Conservation (phyloP, 2,113 vertebrate species). For the Camarhynchus parvulus region DNA sequence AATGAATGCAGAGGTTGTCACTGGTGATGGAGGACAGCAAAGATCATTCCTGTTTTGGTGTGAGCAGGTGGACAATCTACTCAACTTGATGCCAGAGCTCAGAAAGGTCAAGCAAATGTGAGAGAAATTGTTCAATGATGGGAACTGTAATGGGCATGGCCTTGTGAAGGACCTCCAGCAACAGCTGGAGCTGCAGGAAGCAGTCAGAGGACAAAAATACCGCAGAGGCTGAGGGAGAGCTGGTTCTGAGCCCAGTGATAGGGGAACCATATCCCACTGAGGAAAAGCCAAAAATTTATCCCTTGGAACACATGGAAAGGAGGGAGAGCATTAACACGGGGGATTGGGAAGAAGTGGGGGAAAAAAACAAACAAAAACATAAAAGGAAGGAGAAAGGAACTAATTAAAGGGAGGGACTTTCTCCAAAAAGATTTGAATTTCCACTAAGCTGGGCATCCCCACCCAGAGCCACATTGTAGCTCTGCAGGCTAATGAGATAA, state of each 20-base stretch:
- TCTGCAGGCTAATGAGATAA: neutral
- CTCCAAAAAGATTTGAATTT: neutral
- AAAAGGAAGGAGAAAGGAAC: neutral
- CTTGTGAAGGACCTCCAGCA: neutral
- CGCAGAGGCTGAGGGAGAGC: neutral
- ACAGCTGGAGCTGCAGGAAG: neutral
- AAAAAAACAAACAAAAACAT: neutral
- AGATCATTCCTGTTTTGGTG: rapidly evolving
- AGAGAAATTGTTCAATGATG: neutral
- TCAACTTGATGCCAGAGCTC: neutral
- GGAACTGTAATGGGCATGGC: too few species aligned
- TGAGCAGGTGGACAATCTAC: neutral
- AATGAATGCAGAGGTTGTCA: neutral
- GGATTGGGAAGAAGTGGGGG: neutral
- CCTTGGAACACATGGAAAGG: neutral
- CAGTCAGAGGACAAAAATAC: neutral
- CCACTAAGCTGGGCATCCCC: too few species aligned
- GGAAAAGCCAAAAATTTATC: neutral
- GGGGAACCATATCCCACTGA: neutral
- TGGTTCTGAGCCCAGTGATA: neutral
- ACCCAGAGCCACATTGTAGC: rapidly evolving
- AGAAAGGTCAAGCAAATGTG: neutral
- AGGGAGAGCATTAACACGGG: neutral
- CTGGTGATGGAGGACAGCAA: neutral
- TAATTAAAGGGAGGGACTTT: neutral